Percentiles rank a stretch among this genome's conserved stretches.
Conservation (phyloP, 2,888 invertebrate genomes). For the Mesorhabditis belari region DNA sequence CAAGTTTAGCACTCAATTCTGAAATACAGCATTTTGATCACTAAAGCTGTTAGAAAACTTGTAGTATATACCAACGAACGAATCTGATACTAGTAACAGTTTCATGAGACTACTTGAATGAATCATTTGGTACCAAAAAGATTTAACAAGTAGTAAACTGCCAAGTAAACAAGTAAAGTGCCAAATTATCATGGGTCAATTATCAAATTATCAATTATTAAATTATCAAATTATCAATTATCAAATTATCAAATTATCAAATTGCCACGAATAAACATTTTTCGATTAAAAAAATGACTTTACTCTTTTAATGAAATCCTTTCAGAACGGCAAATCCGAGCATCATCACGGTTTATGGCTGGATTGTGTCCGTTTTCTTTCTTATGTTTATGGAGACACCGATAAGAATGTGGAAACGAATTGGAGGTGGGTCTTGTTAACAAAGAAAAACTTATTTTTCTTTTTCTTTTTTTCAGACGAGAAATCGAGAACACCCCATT, state of each 20-base stretch:
- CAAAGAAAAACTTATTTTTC: too few relatives aligned
- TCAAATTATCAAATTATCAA: too few relatives aligned
- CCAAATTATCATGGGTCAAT: not conserved
- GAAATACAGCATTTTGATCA: too few relatives aligned
- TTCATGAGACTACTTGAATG: too few relatives aligned
- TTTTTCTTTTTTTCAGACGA: slow-evolving; percentile 21
- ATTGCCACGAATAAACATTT: not conserved
- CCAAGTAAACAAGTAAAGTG: not conserved
- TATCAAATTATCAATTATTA: not conserved
- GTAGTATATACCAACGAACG: too few relatives aligned
- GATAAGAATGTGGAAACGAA: slow-evolving; percentile 47
- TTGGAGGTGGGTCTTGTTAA: not conserved
- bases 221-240: too few relatives aligned
- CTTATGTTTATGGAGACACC: slow-evolving; percentile 48
- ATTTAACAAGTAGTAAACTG: too few relatives aligned
- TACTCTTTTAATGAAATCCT: not conserved
- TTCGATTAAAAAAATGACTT: too few relatives aligned
- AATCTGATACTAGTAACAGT: too few relatives aligned
- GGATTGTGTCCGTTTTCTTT: slow-evolving; percentile 51
- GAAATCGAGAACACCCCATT: slow-evolving; percentile 50
- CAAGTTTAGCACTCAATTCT: too few relatives aligned
- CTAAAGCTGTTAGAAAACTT: too few relatives aligned
- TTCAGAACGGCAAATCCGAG: slow-evolving; percentile 48
- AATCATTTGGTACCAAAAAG: too few relatives aligned
- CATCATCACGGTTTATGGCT: slow-evolving; percentile 52